Evolutionary conservation across 2,113 vertebrate species (phyloP).

Genomic region (Megaleporinus macrocephalus): DNA sequence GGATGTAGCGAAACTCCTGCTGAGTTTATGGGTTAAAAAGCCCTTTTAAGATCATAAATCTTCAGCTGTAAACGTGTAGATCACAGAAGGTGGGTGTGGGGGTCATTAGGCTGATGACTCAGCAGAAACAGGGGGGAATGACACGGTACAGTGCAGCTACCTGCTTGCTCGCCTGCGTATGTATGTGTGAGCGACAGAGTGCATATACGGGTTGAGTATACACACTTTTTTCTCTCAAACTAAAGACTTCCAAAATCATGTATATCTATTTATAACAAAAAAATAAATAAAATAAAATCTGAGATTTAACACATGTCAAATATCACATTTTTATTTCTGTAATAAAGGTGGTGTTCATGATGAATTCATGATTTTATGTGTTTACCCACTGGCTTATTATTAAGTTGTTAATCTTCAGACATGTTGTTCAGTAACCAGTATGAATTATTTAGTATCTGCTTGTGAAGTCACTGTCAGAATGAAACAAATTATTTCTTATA

Average conservation of each 20-base stretch:
- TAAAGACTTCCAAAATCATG: neutral
- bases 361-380: too few species aligned
- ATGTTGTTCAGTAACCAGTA: too few species aligned
- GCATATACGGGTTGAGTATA: neutral
- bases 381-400: too few species aligned
- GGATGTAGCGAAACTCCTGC: slow-evolving; percentile 1
- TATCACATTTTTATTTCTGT: too few species aligned
- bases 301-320: too few species aligned
- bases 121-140: neutral
- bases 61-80: neutral
- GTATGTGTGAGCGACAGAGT: neutral
- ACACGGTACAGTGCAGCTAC: neutral
- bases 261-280: neutral
- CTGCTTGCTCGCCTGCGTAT: neutral
- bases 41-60: neutral
- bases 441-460: too few species aligned
- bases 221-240: neutral
- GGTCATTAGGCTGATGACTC: neutral
- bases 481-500: too few species aligned
- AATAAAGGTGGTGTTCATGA: too few species aligned
- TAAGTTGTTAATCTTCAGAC: too few species aligned
- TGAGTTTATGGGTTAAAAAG: neutral
- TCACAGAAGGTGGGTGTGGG: neutral
- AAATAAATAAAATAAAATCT: neutral
- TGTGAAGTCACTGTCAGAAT: too few species aligned